Conservation (phyloP, 1,140 invertebrate genomes). For the Papilio polyxenes region DNA sequence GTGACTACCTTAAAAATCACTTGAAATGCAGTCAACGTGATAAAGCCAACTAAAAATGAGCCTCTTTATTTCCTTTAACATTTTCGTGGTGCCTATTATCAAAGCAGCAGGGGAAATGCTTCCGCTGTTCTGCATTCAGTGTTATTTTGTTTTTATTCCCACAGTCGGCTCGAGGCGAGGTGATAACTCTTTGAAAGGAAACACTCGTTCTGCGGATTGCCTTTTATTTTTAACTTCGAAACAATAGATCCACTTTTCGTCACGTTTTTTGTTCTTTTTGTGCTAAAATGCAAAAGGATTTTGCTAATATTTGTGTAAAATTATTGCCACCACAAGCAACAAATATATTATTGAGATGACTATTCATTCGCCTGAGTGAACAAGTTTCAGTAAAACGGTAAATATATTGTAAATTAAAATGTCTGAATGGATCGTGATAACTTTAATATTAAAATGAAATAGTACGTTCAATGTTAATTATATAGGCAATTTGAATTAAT, state of each 20-base stretch:
- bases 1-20: slow-evolving; percentile 18
- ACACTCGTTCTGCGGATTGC: slow-evolving; percentile 36
- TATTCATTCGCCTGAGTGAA: neutral
- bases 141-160: slow-evolving; percentile 35
- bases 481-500: too few species aligned
- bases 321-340: slow-evolving; percentile 3
- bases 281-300: slow-evolving; percentile 4
- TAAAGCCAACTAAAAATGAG: neutral
- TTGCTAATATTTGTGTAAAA: slow-evolving; percentile 20
- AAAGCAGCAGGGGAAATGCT: slow-evolving; percentile 14
- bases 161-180: slow-evolving; percentile 33
- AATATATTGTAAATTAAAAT: too few species aligned
- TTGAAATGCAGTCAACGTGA: neutral
- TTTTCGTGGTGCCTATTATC: slow-evolving; percentile 25
- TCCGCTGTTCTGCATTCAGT: slow-evolving; percentile 27
- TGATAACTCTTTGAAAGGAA: slow-evolving; percentile 40
- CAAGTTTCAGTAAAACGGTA: neutral
- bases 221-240: slow-evolving; percentile 35
- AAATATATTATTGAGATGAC: neutral
- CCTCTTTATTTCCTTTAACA: neutral
- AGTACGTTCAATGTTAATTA: too few species aligned
- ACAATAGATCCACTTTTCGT: slow-evolving; percentile 36
- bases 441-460: too few species aligned
- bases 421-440: too few species aligned
- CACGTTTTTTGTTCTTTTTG: slow-evolving; percentile 25